Conservation (phyloP, 2,888 invertebrate species). For the Eumacrocentrus americanus region DNA sequence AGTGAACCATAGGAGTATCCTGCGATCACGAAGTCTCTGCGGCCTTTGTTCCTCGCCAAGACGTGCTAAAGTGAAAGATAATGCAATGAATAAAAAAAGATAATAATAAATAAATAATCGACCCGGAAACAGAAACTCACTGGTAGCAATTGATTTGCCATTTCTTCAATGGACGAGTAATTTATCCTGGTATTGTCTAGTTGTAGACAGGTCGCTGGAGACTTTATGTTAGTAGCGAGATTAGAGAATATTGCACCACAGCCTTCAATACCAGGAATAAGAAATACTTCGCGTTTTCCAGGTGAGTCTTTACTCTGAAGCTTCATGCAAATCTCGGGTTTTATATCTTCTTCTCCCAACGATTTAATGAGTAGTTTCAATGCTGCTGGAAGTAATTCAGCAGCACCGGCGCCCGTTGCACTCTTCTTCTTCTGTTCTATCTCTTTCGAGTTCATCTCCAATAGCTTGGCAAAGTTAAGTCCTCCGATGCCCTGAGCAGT, state of each 20-base stretch:
- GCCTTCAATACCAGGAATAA: conserved; percentile 61
- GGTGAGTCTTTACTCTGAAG: conserved; percentile 39
- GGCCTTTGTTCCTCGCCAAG: conserved; percentile 58
- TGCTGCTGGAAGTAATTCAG: conserved; percentile 36
- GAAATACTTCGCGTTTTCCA: conserved; percentile 48
- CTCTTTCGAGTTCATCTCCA: conserved; percentile 54
- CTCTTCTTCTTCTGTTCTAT: conserved; percentile 30
- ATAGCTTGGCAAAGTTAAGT: conserved; percentile 74
- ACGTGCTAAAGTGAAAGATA: conserved; percentile 71
- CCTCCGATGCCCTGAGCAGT: conserved; percentile 85
- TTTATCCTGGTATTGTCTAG: conserved; percentile 53
- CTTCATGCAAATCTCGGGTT: conserved; percentile 40
- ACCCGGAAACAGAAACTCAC: too few species aligned
- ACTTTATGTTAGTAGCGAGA: conserved; percentile 51
- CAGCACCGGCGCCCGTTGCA: background rate
- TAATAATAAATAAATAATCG: too few species aligned
- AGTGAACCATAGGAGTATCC: conserved; percentile 90
- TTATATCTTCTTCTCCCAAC: conserved; percentile 32
- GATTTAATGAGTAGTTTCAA: conserved; percentile 41
- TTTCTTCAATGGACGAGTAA: conserved; percentile 61
- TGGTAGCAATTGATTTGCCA: conserved; percentile 65
- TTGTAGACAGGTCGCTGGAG: conserved; percentile 52
- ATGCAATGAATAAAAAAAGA: too few species aligned
- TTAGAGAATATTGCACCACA: conserved; percentile 49
- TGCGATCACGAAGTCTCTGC: conserved; percentile 70